Conservation (phyloP, 1,140 invertebrate genomes). For the Leptinotarsa texana region DNA sequence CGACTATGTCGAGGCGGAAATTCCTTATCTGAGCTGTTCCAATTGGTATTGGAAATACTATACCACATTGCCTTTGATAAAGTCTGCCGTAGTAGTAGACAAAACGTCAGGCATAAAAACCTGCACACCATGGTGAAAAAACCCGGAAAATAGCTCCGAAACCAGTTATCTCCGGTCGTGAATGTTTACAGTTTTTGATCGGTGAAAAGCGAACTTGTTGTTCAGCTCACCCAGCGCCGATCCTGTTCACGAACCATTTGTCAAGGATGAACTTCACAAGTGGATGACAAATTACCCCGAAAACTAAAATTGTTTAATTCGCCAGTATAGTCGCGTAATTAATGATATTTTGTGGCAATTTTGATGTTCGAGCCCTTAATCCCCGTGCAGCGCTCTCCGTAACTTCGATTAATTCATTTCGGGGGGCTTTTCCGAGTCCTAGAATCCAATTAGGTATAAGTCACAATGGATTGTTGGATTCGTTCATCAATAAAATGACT, state of each 20-base stretch:
- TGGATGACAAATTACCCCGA: conserved; percentile 21
- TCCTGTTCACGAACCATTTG: conserved; percentile 3
- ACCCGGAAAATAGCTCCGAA: too few relatives aligned
- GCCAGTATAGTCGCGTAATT: conserved; percentile 29
- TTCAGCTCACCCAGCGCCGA: neutral
- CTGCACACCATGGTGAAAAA: too few relatives aligned
- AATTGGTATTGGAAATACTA: too few relatives aligned
- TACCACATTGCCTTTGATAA: too few relatives aligned
- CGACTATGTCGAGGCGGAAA: too few relatives aligned
- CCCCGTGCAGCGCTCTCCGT: conserved; percentile 30
- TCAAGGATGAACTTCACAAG: conserved; percentile 16
- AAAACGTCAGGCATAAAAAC: too few relatives aligned
- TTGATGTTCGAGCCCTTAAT: conserved; percentile 38
- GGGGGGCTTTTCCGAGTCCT: conserved; percentile 31
- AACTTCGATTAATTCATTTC: conserved; percentile 37
- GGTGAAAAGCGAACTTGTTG: neutral
- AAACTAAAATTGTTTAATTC: conserved; percentile 20
- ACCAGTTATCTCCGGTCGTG: too few relatives aligned
- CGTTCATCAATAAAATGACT: conserved; percentile 39
- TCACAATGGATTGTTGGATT: conserved; percentile 39
- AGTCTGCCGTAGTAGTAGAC: too few relatives aligned
- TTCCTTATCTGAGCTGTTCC: too few relatives aligned
- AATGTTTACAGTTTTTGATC: too few relatives aligned
- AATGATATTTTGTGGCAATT: conserved; percentile 37
- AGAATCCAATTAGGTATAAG: conserved; percentile 40